phyloP scores from a whole-genome alignment of 2,797 vertebrate species.

The Hybognathus amarus region DNA sequence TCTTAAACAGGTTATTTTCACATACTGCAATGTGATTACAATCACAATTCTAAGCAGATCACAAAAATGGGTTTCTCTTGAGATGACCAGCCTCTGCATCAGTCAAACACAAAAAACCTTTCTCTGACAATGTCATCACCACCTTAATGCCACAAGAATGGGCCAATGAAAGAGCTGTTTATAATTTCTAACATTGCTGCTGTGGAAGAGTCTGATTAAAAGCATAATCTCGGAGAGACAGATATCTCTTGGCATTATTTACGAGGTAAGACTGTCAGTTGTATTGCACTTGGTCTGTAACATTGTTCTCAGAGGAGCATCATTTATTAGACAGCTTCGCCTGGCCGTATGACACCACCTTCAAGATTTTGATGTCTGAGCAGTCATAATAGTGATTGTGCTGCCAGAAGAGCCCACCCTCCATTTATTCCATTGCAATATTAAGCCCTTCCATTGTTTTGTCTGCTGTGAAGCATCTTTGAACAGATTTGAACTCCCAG shows the following conservation, averaged over 20 bases:
- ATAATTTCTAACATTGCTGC: conserved; percentile 27
- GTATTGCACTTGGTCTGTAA: conserved; percentile 66
- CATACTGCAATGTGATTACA: conserved; percentile 67
- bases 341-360: conserved; percentile 70
- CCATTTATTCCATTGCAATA: conserved; percentile 50
- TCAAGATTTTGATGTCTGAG: conserved; percentile 61
- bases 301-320: conserved; percentile 47
- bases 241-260: conserved; percentile 42
- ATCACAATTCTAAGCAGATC: conserved; percentile 62
- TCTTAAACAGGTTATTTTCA: conserved; percentile 72
- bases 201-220: conserved; percentile 18
- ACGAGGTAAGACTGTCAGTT: conserved; percentile 40
- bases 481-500: conserved; percentile 59
- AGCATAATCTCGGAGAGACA: conserved; percentile 48
- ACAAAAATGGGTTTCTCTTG: conserved; percentile 35
- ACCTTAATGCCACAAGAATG: conserved; percentile 9
- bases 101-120: conserved; percentile 35
- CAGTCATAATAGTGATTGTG: conserved; percentile 50
- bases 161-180: conserved; percentile 26
- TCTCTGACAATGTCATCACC: conserved; percentile 20
- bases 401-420: conserved; percentile 45
- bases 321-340: conserved; percentile 47
- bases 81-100: background rate
- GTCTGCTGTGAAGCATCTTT: conserved; percentile 69
- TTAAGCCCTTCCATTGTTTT: conserved; percentile 64